A percentile compares a stretch with the other conserved stretches of the same genome.
Evolutionary conservation across 2,888 invertebrate species (phyloP).

Genomic region (Apotomis betuletana): DNA sequence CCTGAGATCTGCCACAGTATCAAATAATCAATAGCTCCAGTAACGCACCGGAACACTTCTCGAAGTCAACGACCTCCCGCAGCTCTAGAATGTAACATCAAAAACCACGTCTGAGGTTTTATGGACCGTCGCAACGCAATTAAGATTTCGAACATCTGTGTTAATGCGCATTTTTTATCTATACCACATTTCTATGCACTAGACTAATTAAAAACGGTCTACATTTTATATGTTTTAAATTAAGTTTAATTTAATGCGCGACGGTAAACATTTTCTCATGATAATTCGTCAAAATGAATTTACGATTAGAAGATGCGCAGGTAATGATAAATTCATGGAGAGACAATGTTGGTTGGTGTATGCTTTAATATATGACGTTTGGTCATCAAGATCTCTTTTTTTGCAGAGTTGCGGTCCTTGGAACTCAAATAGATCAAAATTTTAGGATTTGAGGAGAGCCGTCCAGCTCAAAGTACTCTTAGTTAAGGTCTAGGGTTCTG

Average conservation of each 20-base stretch:
- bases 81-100: conserved; percentile 64
- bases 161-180: conserved; percentile 36
- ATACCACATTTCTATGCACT: conserved; percentile 53
- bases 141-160: conserved; percentile 67
- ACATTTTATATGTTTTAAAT: conserved; percentile 23
- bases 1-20: conserved; percentile 13
- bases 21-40: conserved; percentile 42
- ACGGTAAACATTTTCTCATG: conserved; percentile 1
- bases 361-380: too few relatives aligned
- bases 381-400: too few relatives aligned
- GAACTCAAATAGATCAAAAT: too few relatives aligned
- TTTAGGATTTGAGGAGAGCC: too few relatives aligned
- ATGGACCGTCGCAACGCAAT: conserved; percentile 76
- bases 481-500: too few relatives aligned
- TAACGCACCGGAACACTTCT: conserved; percentile 42
- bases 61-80: conserved; percentile 65
- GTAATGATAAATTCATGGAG: neutral
- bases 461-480: too few relatives aligned
- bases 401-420: too few relatives aligned
- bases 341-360: neutral
- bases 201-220: conserved; percentile 47
- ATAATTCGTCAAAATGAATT: conserved; percentile 22
- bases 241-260: conserved; percentile 35
- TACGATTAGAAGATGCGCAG: conserved; percentile 2
- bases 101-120: conserved; percentile 73